Percentiles rank a stretch among this genome's conserved stretches.
These are phyloP conservation scores for Enchytraeus crypticus DNA, from an alignment of 2,888 invertebrate species.

Conservation along the genomic window DNA sequence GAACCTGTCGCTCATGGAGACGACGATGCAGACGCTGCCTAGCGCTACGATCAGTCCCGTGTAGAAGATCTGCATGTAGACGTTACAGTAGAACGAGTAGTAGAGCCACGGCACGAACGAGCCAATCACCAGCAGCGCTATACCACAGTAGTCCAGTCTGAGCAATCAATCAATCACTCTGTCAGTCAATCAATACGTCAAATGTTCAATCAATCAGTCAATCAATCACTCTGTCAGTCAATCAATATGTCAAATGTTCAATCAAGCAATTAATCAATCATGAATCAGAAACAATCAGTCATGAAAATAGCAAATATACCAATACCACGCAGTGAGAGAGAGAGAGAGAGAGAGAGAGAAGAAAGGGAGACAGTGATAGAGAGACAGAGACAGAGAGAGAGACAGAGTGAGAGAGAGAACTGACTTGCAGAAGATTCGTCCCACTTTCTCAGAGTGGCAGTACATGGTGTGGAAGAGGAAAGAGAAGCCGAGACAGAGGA, in stretches of 20 bases:
- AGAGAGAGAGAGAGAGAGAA: too few species aligned
- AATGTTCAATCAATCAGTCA: neutral
- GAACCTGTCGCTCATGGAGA: constrained; percentile 94
- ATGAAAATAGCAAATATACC: too few species aligned
- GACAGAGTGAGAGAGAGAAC: too few species aligned
- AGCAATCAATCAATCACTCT: constrained; percentile 24
- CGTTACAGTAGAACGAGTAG: constrained; percentile 97
- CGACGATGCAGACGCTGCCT: constrained; percentile 72
- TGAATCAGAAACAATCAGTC: neutral
- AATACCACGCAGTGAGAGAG: too few species aligned
- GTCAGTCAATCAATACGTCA: neutral
- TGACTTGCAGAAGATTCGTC: constrained; percentile 90
- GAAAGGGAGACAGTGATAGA: too few species aligned
- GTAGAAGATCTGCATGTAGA: constrained; percentile 83
- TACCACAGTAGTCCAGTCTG: constrained; percentile 94
- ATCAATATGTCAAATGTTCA: too few species aligned
- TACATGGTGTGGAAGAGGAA: constrained; percentile 95
- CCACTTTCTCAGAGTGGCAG: constrained; percentile 95
- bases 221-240: too few species aligned
- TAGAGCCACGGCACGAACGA: constrained; percentile 99
- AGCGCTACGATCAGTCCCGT: constrained; percentile 81
- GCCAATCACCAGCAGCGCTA: constrained; percentile 93
- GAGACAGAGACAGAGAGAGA: too few species aligned
- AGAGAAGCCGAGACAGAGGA: constrained; percentile 89
- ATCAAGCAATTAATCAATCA: too few species aligned